Percentiles rank a stretch among this genome's conserved stretches.
phyloP scores from a whole-genome alignment of 2,113 vertebrate species.

The Clarias gariepinus region DNA sequence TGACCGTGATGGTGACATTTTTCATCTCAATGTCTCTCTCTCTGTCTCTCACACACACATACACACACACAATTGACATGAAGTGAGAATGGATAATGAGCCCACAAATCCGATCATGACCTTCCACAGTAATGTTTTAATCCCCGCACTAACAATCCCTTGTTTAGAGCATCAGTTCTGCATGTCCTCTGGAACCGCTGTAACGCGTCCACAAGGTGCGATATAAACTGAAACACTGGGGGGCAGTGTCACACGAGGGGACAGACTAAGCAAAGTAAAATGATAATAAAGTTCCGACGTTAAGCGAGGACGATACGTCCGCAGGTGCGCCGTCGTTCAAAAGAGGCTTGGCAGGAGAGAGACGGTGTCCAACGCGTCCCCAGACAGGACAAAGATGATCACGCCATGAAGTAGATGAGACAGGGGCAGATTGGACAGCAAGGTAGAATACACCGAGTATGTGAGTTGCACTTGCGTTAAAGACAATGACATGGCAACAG shows the following conservation, averaged over 20 bases:
- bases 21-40: background rate
- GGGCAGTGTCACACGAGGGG: background rate
- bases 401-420: background rate
- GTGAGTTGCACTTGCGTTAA: background rate
- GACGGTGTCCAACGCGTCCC: no score
- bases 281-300: background rate
- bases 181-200: background rate
- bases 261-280: background rate
- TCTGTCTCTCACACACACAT: background rate
- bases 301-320: background rate
- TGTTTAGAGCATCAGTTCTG: background rate
- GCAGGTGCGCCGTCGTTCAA: no score
- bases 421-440: background rate
- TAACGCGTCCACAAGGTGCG: background rate
- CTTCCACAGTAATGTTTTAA: background rate
- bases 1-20: background rate
- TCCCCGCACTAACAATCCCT: background rate
- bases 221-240: background rate
- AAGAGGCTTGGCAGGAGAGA: background rate
- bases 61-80: background rate
- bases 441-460: background rate
- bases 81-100: background rate
- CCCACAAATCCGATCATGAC: background rate
- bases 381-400: background rate
- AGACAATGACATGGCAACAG: background rate